Conservation (phyloP, 35 echinoderm and acorn worm genomes). For the Patiria miniata region DNA sequence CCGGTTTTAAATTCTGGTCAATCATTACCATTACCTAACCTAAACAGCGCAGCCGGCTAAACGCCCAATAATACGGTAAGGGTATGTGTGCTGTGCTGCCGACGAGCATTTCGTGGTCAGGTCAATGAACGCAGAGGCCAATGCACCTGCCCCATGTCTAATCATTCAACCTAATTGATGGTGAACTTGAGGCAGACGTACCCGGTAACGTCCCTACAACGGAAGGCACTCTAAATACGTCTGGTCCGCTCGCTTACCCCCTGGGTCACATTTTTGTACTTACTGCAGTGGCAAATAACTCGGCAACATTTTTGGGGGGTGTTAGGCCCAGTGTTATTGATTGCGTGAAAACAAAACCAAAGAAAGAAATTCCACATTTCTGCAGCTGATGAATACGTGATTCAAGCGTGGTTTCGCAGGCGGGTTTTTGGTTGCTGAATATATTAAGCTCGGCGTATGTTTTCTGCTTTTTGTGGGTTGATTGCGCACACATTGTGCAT, state of each 20-base stretch:
- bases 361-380: background rate
- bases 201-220: constrained; percentile 21
- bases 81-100: background rate
- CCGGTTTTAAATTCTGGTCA: background rate
- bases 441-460: no score
- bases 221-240: background rate
- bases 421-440: no score
- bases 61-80: background rate
- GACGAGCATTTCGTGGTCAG: background rate
- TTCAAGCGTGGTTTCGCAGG: background rate
- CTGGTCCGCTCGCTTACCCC: background rate
- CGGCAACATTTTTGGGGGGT: constrained; percentile 4
- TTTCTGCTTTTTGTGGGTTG: no score
- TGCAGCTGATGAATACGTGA: background rate
- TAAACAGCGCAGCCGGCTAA: constrained; percentile 3
- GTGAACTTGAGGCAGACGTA: constrained; percentile 10
- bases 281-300: background rate
- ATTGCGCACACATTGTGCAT: no score
- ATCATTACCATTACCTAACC: constrained; percentile 31
- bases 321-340: background rate
- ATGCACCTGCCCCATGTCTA: constrained; percentile 20
- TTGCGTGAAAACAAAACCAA: background rate
- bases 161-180: constrained; percentile 29
- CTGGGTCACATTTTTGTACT: background rate
- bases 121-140: constrained; percentile 32